phyloP scores from a whole-genome alignment of 2,113 vertebrate genomes.

The Chaenogobius annularis region DNA sequence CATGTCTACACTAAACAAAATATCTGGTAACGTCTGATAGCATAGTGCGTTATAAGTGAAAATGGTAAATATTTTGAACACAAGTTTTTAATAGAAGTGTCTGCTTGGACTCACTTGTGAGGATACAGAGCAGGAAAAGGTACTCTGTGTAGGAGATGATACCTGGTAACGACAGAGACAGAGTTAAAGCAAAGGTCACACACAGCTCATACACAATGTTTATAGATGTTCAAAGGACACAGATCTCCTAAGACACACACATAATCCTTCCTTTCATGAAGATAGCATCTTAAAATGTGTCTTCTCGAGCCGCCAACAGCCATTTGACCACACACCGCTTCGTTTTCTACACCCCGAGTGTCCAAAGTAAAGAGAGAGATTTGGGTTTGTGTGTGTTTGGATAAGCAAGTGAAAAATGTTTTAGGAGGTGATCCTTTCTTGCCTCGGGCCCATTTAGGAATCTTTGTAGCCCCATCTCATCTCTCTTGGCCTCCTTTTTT shows the following conservation, averaged over 20 bases:
- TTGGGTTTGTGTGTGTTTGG: slow-evolving; percentile 64
- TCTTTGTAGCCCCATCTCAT: slow-evolving; percentile 49
- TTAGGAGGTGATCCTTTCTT: slow-evolving; percentile 60
- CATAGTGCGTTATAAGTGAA: background rate
- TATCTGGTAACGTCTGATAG: no score
- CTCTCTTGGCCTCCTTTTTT: slow-evolving; percentile 47
- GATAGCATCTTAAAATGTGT: slow-evolving; percentile 78
- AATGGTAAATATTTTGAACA: background rate
- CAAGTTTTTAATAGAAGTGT: background rate
- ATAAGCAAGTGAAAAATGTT: slow-evolving; percentile 72
- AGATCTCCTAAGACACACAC: slow-evolving; percentile 49
- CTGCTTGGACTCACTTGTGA: slow-evolving; percentile 89
- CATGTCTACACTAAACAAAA: background rate
- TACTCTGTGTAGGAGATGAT: slow-evolving; percentile 98
- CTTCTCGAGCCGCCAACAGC: slow-evolving; percentile 55
- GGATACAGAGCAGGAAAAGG: slow-evolving; percentile 97
- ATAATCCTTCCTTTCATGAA: slow-evolving; percentile 71
- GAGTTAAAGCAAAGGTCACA: slow-evolving; percentile 63
- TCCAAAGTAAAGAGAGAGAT: slow-evolving; percentile 53
- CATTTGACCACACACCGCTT: slow-evolving; percentile 68
- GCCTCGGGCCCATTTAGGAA: slow-evolving; percentile 66
- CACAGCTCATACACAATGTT: slow-evolving; percentile 52
- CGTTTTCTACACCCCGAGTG: slow-evolving; percentile 53
- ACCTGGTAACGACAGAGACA: slow-evolving; percentile 77
- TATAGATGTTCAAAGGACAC: slow-evolving; percentile 68